Evolutionary conservation across 2,888 invertebrate genomes (phyloP).

Genomic region (Phragmatobia fuliginosa): DNA sequence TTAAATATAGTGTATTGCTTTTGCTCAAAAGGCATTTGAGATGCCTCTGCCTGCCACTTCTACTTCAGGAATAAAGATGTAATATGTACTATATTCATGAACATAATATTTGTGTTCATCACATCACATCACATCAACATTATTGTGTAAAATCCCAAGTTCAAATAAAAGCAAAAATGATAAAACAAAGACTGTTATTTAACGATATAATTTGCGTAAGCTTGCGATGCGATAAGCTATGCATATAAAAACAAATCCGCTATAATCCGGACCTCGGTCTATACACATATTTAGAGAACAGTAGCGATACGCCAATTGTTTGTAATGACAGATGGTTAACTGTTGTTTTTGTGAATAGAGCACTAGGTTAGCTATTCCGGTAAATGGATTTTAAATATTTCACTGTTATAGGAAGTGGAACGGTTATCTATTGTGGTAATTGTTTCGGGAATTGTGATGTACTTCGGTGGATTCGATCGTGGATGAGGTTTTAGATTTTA

Average conservation of each 20-base stretch:
- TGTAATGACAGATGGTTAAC: conserved; percentile 46
- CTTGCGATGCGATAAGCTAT: not conserved
- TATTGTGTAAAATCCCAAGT: too few relatives aligned
- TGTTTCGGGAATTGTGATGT: not conserved
- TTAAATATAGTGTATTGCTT: too few relatives aligned
- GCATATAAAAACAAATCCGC: conserved; percentile 20
- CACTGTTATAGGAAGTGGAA: conserved; percentile 40
- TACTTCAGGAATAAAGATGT: too few relatives aligned
- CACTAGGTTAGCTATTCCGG: conserved; percentile 40
- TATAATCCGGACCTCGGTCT: conserved; percentile 19
- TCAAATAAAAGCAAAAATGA: not conserved
- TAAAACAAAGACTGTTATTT: not conserved
- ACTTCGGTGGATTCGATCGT: not conserved
- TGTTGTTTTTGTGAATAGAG: conserved; percentile 45
- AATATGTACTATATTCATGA: not conserved
- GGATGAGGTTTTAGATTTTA: not conserved
- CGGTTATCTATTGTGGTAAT: conserved; percentile 24
- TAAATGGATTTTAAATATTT: conserved; percentile 31
- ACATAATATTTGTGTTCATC: too few relatives aligned
- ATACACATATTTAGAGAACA: conserved; percentile 37
- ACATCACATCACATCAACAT: too few relatives aligned
- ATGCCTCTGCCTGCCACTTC: too few relatives aligned
- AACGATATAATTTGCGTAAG: not conserved
- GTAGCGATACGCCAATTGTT: conserved; percentile 41
- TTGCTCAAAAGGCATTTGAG: too few relatives aligned